A percentile compares a stretch with the other conserved stretches of the same genome.
These are phyloP conservation scores for Rhopalosiphum maidis DNA, from an alignment of 1,140 invertebrate genomes.

Conservation along the genomic window DNA sequence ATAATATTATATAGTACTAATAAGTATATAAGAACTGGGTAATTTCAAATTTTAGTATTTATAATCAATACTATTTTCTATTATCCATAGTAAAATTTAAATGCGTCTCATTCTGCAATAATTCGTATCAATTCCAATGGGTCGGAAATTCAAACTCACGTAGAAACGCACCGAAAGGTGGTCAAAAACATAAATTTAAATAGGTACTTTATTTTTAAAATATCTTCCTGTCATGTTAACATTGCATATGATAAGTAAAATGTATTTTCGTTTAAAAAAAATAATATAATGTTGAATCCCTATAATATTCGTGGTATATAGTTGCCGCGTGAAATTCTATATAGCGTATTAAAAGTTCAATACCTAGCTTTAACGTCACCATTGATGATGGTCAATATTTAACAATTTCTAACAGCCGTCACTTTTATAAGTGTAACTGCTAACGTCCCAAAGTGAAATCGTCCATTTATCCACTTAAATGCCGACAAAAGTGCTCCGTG, in stretches of 20 bases:
- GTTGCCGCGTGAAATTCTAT: background rate
- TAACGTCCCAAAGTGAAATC: background rate
- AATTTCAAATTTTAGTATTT: too few relatives aligned
- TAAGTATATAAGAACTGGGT: too few relatives aligned
- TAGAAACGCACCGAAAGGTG: too few relatives aligned
- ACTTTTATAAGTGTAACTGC: background rate
- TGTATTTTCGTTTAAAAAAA: background rate
- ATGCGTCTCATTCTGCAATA: too few relatives aligned
- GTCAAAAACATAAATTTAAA: too few relatives aligned
- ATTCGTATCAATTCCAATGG: too few relatives aligned
- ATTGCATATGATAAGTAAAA: background rate
- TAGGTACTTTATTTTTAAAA: too few relatives aligned
- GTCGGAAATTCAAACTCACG: too few relatives aligned
- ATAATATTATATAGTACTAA: too few relatives aligned
- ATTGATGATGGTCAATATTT: background rate
- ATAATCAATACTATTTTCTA: too few relatives aligned
- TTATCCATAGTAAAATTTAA: too few relatives aligned
- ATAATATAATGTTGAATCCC: background rate
- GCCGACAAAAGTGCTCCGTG: background rate
- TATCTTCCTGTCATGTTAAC: background rate
- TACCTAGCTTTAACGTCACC: background rate
- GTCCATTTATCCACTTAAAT: background rate
- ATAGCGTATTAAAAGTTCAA: background rate
- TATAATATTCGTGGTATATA: background rate
- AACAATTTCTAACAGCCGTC: background rate